Evolutionary conservation across 2,797 vertebrate genomes (phyloP).

Genomic region (Notolepis coatsorum): DNA sequence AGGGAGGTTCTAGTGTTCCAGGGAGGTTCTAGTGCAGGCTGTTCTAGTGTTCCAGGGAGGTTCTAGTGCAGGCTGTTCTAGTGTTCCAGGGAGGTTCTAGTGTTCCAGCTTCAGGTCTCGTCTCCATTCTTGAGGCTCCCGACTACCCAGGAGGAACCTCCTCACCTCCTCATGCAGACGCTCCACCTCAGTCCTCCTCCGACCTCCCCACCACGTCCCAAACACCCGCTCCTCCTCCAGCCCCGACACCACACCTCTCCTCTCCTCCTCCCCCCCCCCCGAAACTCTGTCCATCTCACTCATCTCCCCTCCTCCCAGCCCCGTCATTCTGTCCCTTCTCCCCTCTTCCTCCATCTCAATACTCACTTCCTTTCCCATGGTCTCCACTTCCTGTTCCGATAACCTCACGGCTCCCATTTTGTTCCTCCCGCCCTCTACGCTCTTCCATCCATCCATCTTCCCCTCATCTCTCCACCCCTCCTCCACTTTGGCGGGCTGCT

Average conservation of each 20-base stretch:
- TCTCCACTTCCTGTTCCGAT: not conserved
- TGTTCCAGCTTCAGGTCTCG: not conserved
- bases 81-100: not conserved
- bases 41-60: not conserved
- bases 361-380: not conserved
- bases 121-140: not conserved
- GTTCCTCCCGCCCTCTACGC: not conserved
- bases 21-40: not conserved
- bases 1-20: too few relatives aligned
- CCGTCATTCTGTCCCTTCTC: not conserved
- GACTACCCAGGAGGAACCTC: not conserved
- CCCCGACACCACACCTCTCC: not conserved
- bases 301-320: not conserved
- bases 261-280: not conserved
- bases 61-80: not conserved
- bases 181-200: not conserved
- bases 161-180: not conserved
- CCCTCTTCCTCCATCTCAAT: too few relatives aligned
- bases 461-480: not conserved
- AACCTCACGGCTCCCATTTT: not conserved
- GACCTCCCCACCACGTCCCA: not conserved
- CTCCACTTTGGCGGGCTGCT: not conserved
- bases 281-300: not conserved
- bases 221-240: not conserved
- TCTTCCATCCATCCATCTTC: not conserved